Conservation (phyloP, 2,113 vertebrate species). For the Salvator merianae region DNA sequence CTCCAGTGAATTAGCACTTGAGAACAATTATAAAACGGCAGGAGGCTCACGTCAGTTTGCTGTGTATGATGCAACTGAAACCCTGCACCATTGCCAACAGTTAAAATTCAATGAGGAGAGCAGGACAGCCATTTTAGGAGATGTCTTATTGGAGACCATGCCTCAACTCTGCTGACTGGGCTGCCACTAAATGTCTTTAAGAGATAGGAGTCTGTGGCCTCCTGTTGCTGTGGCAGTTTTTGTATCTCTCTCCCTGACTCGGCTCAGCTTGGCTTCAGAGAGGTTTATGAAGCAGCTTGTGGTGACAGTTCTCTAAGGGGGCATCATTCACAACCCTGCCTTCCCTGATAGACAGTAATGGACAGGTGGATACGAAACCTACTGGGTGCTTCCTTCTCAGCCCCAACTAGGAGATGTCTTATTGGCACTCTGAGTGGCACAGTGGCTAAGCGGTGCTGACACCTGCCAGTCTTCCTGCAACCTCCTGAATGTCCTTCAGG, state of each 20-base stretch:
- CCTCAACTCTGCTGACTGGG: not conserved
- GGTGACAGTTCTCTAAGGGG: not conserved
- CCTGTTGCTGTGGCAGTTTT: not conserved
- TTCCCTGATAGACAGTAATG: not conserved
- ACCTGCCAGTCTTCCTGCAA: not conserved
- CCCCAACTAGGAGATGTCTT: not conserved
- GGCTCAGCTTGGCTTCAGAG: not conserved
- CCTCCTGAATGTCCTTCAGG: conserved; percentile 3
- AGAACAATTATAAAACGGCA: too few relatives aligned
- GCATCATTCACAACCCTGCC: not conserved
- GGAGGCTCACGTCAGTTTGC: too few relatives aligned
- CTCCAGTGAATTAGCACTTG: too few relatives aligned
- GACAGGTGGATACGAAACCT: not conserved
- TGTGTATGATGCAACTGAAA: too few relatives aligned
- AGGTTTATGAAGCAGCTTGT: not conserved
- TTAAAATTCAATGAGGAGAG: too few relatives aligned
- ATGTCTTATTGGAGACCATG: too few relatives aligned
- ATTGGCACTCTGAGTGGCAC: not conserved
- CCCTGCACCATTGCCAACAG: too few relatives aligned
- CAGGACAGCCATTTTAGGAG: too few relatives aligned
- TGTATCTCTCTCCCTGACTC: not conserved
- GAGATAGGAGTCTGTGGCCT: not conserved
- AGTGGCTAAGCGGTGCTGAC: conserved; percentile 25
- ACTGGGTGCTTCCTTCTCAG: not conserved
- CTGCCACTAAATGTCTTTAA: not conserved